Evolutionary conservation across 2,113 vertebrate genomes (phyloP), one percentile per base, ranked within the genome.

Genomic region (Oryzias woworae): DNA sequence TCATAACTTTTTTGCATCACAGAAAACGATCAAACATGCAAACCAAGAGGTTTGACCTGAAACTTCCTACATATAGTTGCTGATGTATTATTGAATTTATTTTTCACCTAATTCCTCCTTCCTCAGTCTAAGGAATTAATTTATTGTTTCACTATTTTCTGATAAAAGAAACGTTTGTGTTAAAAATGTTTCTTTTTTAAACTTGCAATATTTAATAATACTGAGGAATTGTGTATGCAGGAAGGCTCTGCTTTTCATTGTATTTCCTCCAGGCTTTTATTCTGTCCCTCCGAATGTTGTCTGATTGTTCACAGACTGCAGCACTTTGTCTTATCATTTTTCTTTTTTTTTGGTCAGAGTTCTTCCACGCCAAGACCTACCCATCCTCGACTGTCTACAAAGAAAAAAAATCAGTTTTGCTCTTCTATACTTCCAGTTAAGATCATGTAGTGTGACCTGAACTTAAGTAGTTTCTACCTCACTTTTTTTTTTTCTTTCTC

Each of bases 391-490:
- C 52, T 48, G 49, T 23, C 44, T 50, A 23, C 36, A 36, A 36
- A 36, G 36, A 10, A 36, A 36, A 28, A 69, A 54, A 77, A 69
- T 65, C 26, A 18, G 64, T 71, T 52, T 46, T 10, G 2, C 67
- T 14, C 52, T 62, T 45, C 42, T 8, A 71, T 48, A 61, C 64
- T 61, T 64, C 45, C 1, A 58, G 58, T 69, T 62, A 51, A 62
- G 60, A 51, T 28, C 48, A 31, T 66, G 71, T 71, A 71, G 69
- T 66, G 74, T 87, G 83, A 83, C 80, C 87, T 87, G 14, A 71
- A 80, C 76, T 85, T 85, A 49, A 64, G 64, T 77, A 69, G 66
- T 75, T 50, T 83, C 87, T 90, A 85, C 85, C 85, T 86, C 87
- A 51, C 76, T 69, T 60, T 44, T 18, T 31, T 31, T 70, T 54